Evolutionary conservation across 2,797 vertebrate species (phyloP), one percentile per base, ranked within the genome.

Genomic region (Tarsius wallacei): DNA sequence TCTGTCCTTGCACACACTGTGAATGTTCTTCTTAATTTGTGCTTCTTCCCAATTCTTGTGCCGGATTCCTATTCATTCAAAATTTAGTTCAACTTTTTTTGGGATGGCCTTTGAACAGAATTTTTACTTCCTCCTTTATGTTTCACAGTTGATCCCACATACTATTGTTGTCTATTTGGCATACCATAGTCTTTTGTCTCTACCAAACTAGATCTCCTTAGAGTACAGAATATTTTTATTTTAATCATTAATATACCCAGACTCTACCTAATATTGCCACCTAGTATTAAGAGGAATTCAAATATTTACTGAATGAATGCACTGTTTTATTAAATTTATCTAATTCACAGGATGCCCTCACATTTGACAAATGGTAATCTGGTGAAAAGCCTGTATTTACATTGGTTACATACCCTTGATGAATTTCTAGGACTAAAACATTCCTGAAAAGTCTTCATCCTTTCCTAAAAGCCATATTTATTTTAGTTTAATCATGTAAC

Each of bases 41-140:
- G 16, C 31, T 49, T 5, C 26, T 83, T 78, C 11, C 64, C 63
- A 49, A 31, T 77, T 96, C 53, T 87, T 64, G 10, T 77, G 53
- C 47, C 26, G 74, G n/a, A 85, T 36, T 77, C 33, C 57, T 78
- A 0, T 47, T 95, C 59, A 19, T 77, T 83, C 74, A 85, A 33
- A 82, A 68, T 81, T 68, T 78, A 85, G 5, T 87, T 90, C 53
- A n/a, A 71, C 15, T 87, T 93, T 51, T 76, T 82, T 89, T 71
- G 4, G 9, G 14, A 17, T 64, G 28, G 16, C 9, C n/a, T 78
- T 78, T 74, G 13, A 1, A 87, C 49, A 80, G 64, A 94, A 68
- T 70, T 76, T 93, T 81, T 10, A 66, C 7, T 66, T n/a, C 88
- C 15, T 1, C 7, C 7, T 68, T 71, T 55, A 55, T 86, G 11